phyloP scores from a whole-genome alignment of 2,113 vertebrate genomes.

The Forbesichthys agassizii region DNA sequence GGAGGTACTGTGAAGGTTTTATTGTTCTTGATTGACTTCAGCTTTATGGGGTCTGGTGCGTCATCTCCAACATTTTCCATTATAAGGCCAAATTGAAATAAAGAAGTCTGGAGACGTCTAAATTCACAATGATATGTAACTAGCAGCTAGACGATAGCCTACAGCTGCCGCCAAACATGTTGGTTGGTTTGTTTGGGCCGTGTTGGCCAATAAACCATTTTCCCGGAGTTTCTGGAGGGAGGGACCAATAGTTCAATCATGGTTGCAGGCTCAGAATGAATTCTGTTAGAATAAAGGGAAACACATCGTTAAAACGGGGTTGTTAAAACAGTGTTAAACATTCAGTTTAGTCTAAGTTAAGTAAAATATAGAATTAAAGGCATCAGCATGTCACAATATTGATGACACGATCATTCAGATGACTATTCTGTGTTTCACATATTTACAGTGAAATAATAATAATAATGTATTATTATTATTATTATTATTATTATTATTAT shows the following conservation, averaged over 20 bases:
- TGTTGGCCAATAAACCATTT: background rate
- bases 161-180: background rate
- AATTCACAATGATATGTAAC: background rate
- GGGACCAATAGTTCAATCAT: background rate
- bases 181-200: constrained; percentile 9
- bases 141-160: no score
- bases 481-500: no score
- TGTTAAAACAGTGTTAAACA: no score
- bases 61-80: constrained; percentile 69
- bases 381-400: no score
- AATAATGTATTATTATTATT: no score
- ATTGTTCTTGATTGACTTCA: constrained; percentile 74
- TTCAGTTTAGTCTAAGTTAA: no score
- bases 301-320: background rate
- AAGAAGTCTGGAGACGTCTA: no score
- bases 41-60: constrained; percentile 67
- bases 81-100: background rate
- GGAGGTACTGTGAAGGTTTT: constrained; percentile 74
- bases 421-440: background rate
- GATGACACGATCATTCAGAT: no score
- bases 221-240: constrained; percentile 42
- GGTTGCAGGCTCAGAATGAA: background rate
- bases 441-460: no score
- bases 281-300: background rate
- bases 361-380: no score